Conservation (phyloP, 2,888 invertebrate genomes). For the Graphium colonna region DNA sequence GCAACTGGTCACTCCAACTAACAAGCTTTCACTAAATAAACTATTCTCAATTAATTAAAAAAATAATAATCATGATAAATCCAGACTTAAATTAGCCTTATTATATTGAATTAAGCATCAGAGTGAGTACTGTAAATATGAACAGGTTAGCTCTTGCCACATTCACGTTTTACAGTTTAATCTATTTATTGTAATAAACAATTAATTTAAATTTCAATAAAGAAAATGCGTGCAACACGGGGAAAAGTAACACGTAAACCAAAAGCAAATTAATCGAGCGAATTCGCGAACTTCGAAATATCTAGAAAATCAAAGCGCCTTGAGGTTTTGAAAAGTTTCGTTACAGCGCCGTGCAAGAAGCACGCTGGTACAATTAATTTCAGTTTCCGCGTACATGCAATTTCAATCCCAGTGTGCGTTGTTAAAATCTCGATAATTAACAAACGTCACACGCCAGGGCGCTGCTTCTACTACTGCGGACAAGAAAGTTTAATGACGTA, state of each 20-base stretch:
- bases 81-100: too few relatives aligned
- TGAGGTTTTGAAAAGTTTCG: slow-evolving; percentile 19
- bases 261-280: not conserved
- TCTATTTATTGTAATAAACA: too few relatives aligned
- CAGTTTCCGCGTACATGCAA: slow-evolving; percentile 26
- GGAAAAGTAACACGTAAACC: not conserved
- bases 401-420: slow-evolving; percentile 37
- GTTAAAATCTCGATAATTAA: slow-evolving; percentile 59
- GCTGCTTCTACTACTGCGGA: slow-evolving; percentile 56
- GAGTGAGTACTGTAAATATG: too few relatives aligned
- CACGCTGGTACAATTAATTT: slow-evolving; percentile 26
- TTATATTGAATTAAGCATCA: too few relatives aligned
- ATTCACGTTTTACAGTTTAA: too few relatives aligned
- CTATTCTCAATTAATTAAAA: too few relatives aligned
- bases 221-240: not conserved
- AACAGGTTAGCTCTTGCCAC: too few relatives aligned
- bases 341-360: slow-evolving; percentile 17
- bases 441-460: slow-evolving; percentile 53
- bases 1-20: too few relatives aligned
- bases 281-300: not conserved
- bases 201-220: too few relatives aligned
- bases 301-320: slow-evolving; percentile 20
- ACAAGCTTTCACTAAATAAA: too few relatives aligned
- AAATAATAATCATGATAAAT: too few relatives aligned
- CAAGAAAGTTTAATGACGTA: slow-evolving; percentile 74